These are phyloP conservation scores for Scatophagus argus DNA, from an alignment of 2,113 vertebrate species.

Conservation along the genomic window DNA sequence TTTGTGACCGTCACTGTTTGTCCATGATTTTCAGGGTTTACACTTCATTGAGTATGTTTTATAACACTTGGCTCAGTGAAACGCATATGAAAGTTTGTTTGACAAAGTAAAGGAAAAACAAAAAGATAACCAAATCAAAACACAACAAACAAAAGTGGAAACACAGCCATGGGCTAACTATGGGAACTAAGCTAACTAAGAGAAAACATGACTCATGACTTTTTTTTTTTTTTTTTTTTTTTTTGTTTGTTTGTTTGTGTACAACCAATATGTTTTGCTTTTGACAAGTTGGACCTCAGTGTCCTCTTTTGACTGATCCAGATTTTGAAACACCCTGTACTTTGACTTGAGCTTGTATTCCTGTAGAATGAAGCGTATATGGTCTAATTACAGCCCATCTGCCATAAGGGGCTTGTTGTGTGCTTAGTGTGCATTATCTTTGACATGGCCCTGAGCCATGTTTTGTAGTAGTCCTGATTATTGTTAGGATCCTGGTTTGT, in stretches of 20 bases:
- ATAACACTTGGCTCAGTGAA: not conserved
- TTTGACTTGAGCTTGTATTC: conserved; percentile 29
- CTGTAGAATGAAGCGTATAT: conserved; percentile 33
- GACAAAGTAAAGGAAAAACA: not conserved
- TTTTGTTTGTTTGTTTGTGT: not conserved
- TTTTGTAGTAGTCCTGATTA: conserved; percentile 62
- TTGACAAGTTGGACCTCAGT: conserved; percentile 36
- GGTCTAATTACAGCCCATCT: conserved; percentile 24
- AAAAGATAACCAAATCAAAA: not conserved
- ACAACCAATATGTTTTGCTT: conserved; percentile 43
- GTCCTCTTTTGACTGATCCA: conserved; percentile 23
- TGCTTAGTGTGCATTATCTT: conserved; percentile 39
- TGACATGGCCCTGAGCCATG: conserved; percentile 16
- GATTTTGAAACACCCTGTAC: conserved; percentile 42
- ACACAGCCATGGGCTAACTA: not conserved
- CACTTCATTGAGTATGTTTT: not conserved
- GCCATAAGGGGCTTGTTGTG: conserved; percentile 27
- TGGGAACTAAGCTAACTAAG: not conserved
- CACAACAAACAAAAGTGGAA: conserved; percentile 6
- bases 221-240: conserved; percentile 2
- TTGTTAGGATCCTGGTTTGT: too few species aligned
- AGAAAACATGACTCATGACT: conserved; percentile 8
- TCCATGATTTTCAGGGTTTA: not conserved
- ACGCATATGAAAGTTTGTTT: not conserved
- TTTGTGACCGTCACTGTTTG: not conserved